Conservation (phyloP, 2,888 invertebrate genomes). For the Nycteola revayana region DNA sequence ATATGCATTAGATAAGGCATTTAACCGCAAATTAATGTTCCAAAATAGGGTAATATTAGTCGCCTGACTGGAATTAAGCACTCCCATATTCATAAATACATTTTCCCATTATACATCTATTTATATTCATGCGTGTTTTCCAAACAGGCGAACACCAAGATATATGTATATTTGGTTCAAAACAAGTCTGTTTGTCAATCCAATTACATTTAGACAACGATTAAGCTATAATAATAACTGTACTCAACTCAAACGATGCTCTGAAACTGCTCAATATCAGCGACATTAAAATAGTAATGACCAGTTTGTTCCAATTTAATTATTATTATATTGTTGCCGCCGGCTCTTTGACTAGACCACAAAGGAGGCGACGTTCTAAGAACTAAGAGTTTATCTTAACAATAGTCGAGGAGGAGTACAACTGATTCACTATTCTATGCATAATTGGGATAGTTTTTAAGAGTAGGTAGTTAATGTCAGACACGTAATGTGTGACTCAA, state of each 20-base stretch:
- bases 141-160: too few species aligned
- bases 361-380: constrained; percentile 51
- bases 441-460: constrained; percentile 65
- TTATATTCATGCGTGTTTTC: too few species aligned
- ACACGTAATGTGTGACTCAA: constrained; percentile 38
- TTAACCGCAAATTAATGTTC: too few species aligned
- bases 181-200: constrained; percentile 28
- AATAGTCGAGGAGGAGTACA: constrained; percentile 33
- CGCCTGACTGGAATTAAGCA: too few species aligned
- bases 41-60: too few species aligned
- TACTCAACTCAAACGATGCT: constrained; percentile 23
- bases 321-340: constrained; percentile 30
- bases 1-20: too few species aligned
- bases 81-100: too few species aligned
- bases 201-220: constrained; percentile 12
- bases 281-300: constrained; percentile 36
- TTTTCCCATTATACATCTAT: too few species aligned
- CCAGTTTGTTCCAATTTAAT: constrained; percentile 33
- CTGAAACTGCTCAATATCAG: constrained; percentile 30
- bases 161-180: too few species aligned
- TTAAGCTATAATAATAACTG: constrained; percentile 27
- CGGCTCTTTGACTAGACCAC: constrained; percentile 49
- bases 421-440: constrained; percentile 51
- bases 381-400: constrained; percentile 34
- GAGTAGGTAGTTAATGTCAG: constrained; percentile 33